Percentiles rank a stretch among this genome's conserved stretches.
phyloP scores from a whole-genome alignment of 2,888 invertebrate species.

The Ectemnius continuus region DNA sequence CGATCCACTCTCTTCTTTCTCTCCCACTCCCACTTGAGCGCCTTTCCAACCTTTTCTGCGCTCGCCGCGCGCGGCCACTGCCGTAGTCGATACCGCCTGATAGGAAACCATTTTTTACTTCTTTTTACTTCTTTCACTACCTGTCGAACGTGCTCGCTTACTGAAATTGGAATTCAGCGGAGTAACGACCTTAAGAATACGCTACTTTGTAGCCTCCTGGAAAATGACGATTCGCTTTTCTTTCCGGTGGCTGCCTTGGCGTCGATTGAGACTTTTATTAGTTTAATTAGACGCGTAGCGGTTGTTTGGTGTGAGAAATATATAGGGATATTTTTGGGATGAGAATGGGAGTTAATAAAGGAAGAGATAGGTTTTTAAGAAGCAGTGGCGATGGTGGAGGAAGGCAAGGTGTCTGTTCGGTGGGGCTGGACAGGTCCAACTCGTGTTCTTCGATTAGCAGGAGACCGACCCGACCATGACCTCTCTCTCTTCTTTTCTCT shows the following conservation, averaged over 20 bases:
- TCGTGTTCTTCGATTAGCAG: slow-evolving; percentile 76
- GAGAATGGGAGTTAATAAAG: slow-evolving; percentile 45
- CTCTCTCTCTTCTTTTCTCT: slow-evolving; percentile 66
- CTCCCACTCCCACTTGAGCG: background rate
- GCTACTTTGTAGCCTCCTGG: slow-evolving; percentile 17
- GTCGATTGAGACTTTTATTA: background rate
- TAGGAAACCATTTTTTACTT: slow-evolving; percentile 46
- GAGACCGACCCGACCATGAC: slow-evolving; percentile 77
- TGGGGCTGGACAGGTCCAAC: slow-evolving; percentile 56
- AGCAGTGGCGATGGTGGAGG: slow-evolving; percentile 26
- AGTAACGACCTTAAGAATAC: slow-evolving; percentile 39
- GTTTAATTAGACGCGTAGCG: background rate
- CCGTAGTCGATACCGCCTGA: slow-evolving; percentile 56
- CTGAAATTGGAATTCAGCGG: slow-evolving; percentile 26
- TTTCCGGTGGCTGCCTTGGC: background rate
- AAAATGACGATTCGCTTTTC: background rate
- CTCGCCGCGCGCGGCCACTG: slow-evolving; percentile 59
- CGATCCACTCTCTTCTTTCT: slow-evolving; percentile 45
- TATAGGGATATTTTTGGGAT: slow-evolving; percentile 8
- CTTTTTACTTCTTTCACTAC: slow-evolving; percentile 17
- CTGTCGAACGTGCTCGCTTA: slow-evolving; percentile 29
- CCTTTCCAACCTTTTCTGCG: slow-evolving; percentile 40
- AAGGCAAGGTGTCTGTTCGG: slow-evolving; percentile 46
- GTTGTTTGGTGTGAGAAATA: background rate
- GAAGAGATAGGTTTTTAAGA: slow-evolving; percentile 27